A percentile compares a stretch with the other conserved stretches of the same genome.
Evolutionary conservation across 2,797 vertebrate species (phyloP).

Genomic region (Tenualosa ilisha): DNA sequence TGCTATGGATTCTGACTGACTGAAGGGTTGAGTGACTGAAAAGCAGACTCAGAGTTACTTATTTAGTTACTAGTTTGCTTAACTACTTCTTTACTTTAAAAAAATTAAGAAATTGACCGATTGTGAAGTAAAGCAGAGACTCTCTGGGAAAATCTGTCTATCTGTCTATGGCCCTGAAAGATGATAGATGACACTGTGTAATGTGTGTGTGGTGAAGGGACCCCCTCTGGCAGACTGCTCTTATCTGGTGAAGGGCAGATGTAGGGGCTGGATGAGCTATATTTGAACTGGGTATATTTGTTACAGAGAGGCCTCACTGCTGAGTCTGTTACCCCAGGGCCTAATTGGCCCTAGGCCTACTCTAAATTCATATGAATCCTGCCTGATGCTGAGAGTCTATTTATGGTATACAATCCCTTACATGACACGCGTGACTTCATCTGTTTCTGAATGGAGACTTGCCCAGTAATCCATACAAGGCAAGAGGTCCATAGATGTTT

Average conservation of each 20-base stretch:
- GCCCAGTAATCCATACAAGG: neutral
- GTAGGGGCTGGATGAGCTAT: neutral
- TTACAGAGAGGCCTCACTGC: constrained; percentile 4
- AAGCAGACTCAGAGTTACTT: neutral
- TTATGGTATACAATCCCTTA: constrained; percentile 18
- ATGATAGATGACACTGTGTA: neutral
- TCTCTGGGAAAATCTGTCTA: neutral
- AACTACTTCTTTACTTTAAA: neutral
- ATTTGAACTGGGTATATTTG: constrained; percentile 31
- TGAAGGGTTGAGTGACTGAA: neutral
- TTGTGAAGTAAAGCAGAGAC: neutral
- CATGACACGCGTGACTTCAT: neutral
- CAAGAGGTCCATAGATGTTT: neutral
- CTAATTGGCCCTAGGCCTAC: constrained; percentile 26
- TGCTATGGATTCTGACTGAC: neutral
- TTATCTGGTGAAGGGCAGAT: neutral
- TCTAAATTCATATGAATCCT: constrained; percentile 30
- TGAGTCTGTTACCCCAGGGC: constrained; percentile 16
- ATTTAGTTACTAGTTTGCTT: no score
- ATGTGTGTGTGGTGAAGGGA: neutral
- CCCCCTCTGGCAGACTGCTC: neutral
- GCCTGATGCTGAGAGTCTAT: constrained; percentile 16
- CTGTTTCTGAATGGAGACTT: neutral
- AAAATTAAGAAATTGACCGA: neutral
- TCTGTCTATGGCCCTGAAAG: neutral